Base-by-base conservation (phyloP, 2,888 invertebrate species). In the Chouioia cunea region DNA sequence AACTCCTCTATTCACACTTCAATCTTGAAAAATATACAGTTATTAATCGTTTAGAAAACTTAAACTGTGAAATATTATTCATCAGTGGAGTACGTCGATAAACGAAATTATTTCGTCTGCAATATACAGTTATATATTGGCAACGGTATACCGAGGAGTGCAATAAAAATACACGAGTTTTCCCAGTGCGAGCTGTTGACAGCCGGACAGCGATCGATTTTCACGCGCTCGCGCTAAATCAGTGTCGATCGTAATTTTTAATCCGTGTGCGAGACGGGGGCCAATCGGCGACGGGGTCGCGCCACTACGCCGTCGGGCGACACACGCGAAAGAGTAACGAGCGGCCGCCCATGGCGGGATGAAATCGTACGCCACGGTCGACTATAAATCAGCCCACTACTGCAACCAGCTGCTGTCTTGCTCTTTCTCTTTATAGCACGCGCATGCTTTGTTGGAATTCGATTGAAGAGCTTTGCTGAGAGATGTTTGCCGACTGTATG, bases 171-270 rank as follows among this genome's bases (percentile, higher is more conserved):
- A 60, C 65, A 50, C 18, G 59, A n/a, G 68, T 53, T 72, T 71
- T 66, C 36, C 66, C 53, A 63, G 68, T 44, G 73, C 72, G 57
- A 57, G 18, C 52, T 47, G 57, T 46, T n/a, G 62, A 65, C 65
- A 43, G 57, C 50, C 71, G 16, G 59, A 20, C 54, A 47, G 22
- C 68, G 20, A 71, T 71, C 71, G 71, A 67, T 71, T 67, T 67
- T 71, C 63, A 14, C 62, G 46, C 46, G 58, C 18, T 12, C 54
- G 14, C 73, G 73, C 71, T 79, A 79, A 80, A 81, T 81, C 80
- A 80, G 79, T 74, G 79, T 78, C 80, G 79, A 79, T 80, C 78
- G 80, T 80, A 79, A 82, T 81, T 81, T 81, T 80, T 80, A 79
- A 80, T 82, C 78, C 77, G 36, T 70, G 67, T 68, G 27, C 27